Evolutionary conservation across 2,113 vertebrate genomes (phyloP).

Genomic region (Pygoscelis antarcticus): DNA sequence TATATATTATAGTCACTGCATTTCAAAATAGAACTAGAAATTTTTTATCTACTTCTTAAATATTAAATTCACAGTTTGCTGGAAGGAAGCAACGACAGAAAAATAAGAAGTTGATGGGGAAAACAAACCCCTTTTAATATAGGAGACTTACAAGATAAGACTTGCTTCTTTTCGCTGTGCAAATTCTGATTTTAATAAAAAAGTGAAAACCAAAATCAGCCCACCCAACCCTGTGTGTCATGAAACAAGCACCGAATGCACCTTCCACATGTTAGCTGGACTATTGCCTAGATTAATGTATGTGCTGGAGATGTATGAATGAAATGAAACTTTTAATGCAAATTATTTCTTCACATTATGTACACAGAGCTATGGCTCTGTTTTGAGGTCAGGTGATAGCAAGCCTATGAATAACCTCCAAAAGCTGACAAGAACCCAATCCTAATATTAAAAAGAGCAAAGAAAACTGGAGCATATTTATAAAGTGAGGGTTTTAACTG

Average conservation of each 20-base stretch:
- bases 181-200: neutral
- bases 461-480: neutral
- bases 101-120: neutral
- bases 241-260: neutral
- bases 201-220: neutral
- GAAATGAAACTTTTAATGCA: neutral
- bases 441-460: neutral
- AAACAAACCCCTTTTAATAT: neutral
- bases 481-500: neutral
- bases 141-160: neutral
- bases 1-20: neutral
- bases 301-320: neutral
- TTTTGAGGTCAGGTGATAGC: neutral
- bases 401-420: neutral
- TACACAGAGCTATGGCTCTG: neutral
- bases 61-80: neutral
- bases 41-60: neutral
- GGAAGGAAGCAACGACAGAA: neutral
- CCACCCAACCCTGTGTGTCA: neutral
- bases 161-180: rapidly evolving
- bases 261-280: neutral
- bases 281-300: neutral
- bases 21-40: neutral
- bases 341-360: neutral
- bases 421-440: neutral